Evolutionary conservation across 2,797 vertebrate genomes (phyloP).

Genomic region (Rhynchonycteris naso): DNA sequence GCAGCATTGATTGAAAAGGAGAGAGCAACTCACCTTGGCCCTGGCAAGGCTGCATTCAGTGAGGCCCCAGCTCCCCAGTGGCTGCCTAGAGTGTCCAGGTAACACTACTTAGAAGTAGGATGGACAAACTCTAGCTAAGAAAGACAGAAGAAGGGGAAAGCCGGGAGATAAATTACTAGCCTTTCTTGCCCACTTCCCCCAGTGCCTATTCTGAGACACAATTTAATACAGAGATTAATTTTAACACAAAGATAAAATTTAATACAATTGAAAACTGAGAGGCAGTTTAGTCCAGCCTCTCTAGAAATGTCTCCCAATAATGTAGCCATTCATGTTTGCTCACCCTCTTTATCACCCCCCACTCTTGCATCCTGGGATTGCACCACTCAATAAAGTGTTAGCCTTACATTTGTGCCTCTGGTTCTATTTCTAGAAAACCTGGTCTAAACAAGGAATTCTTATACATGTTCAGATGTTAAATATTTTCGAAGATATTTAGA

Average conservation of each 20-base stretch:
- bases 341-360: background rate
- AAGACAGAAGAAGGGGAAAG: background rate
- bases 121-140: background rate
- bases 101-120: background rate
- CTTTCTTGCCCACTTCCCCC: background rate
- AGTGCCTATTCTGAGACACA: background rate
- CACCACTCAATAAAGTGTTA: background rate
- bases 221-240: too few relatives aligned
- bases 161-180: background rate
- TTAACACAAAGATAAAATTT: too few relatives aligned
- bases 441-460: background rate
- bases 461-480: background rate
- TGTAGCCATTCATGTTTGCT: background rate
- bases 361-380: background rate
- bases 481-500: background rate
- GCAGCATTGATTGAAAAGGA: background rate
- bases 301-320: background rate
- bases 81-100: background rate
- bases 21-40: background rate
- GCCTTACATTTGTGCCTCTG: background rate
- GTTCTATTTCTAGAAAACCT: slow-evolving; percentile 23
- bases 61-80: background rate
- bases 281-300: background rate
- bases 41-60: background rate
- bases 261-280: too few relatives aligned